Evolutionary conservation across 2,113 vertebrate genomes (phyloP).

Genomic region (Channa argus): DNA sequence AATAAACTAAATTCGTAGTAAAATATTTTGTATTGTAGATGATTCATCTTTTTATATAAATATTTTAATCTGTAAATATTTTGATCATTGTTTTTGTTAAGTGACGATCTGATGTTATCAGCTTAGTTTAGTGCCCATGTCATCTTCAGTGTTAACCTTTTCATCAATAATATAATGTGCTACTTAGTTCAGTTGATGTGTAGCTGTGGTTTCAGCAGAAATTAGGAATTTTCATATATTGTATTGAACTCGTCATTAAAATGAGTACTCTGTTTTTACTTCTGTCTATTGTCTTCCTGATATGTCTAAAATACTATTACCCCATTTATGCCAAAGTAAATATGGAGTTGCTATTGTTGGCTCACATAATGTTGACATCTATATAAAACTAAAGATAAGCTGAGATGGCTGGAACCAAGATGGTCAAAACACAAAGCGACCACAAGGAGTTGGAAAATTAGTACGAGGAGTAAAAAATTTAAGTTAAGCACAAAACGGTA

Average conservation of each 20-base stretch:
- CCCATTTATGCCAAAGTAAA: too few species aligned
- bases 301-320: too few species aligned
- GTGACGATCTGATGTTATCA: constrained; percentile 2
- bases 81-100: constrained; percentile 23
- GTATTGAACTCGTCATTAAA: constrained; percentile 61
- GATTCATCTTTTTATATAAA: constrained; percentile 36
- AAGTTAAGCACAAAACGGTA: too few species aligned
- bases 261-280: constrained; percentile 27
- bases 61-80: constrained; percentile 8
- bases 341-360: too few species aligned
- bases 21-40: constrained; percentile 52
- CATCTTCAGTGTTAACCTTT: constrained; percentile 8
- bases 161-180: neutral
- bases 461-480: too few species aligned
- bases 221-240: constrained; percentile 21
- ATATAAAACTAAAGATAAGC: neutral
- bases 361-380: constrained; percentile 4
- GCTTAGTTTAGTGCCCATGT: constrained; percentile 13
- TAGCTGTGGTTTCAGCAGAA: constrained; percentile 25
- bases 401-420: too few species aligned
- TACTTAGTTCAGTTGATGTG: constrained; percentile 14
- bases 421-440: neutral
- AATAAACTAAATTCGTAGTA: constrained; percentile 35
- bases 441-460: neutral
- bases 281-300: neutral